Evolutionary conservation across 2,113 vertebrate genomes (phyloP), one percentile per base, ranked within the genome.

Genomic region (Oceanites oceanicus): DNA sequence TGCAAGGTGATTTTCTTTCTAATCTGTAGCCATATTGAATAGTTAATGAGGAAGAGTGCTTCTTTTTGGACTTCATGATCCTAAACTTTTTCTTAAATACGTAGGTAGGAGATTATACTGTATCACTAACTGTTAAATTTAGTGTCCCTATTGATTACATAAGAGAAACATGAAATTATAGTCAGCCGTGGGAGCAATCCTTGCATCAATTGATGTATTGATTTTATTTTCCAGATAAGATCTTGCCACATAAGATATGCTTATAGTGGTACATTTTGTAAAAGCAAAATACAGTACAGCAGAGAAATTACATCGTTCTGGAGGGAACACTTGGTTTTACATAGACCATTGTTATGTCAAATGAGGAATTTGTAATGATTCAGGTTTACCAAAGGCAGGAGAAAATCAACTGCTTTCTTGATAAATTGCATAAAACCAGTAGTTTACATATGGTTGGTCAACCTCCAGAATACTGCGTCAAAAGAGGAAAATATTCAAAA

Each of bases 221-320:
- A 74, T 96, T 89, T 74, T 63, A 47, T 81, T 94, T 95, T 66
- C 42, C 88, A 68, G 42, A 61, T 90, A 70, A 90, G 88, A 56
- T 65, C 3, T 83, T 88, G 44, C 15, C 44, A 49, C 16, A 7
- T 50, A 47, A 77, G 15, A 55, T 58, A 32, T 25, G 12, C 30
- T 93, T 38, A 55, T n/a, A 87, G 25, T 59, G 45, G 7, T 84
- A 58, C 9, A 26, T 71, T 77, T 74, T 85, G 25, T 90, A 75
- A 90, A 84, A 93, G 58, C 26, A 85, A 73, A 87, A 50, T 67
- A 66, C 12, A 56, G 14, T 30, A 52, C 18, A 75, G 49, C 29
- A 78, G 50, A 94, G 55, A 80, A 77, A 50, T 22, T 7, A 6
- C 7, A 38, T 45, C 7, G 1, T 45, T 90, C 22, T 88, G 26